Evolutionary conservation across 2,797 vertebrate genomes (phyloP).

Genomic region (Lacerta bilineata): DNA sequence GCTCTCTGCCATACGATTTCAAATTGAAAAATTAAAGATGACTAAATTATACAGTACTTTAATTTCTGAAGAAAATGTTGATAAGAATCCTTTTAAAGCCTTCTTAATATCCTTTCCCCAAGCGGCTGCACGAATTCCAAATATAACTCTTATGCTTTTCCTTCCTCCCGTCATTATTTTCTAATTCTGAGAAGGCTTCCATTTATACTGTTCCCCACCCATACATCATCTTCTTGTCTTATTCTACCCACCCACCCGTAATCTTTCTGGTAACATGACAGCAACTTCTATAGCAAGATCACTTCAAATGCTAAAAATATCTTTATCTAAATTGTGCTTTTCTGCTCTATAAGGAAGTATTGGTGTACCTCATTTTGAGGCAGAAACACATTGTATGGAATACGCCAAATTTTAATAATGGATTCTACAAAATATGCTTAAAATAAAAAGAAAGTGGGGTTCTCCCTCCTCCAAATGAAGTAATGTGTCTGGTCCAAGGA

Average conservation of each 20-base stretch:
- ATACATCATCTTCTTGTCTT: constrained; percentile 56
- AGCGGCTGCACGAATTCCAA: constrained; percentile 68
- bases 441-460: not conserved
- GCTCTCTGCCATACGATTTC: constrained; percentile 48
- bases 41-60: constrained; percentile 66
- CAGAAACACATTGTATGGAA: too few relatives aligned
- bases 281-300: constrained; percentile 63
- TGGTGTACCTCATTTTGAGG: not conserved
- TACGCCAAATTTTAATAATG: not conserved
- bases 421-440: not conserved
- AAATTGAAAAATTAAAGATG: constrained; percentile 66
- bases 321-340: constrained; percentile 50
- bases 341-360: not conserved
- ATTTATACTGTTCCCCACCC: constrained; percentile 52
- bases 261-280: constrained; percentile 65
- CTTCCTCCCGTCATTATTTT: constrained; percentile 59
- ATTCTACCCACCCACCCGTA: constrained; percentile 60
- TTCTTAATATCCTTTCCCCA: constrained; percentile 67
- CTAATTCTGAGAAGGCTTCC: constrained; percentile 65
- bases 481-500: too few relatives aligned
- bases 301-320: constrained; percentile 64
- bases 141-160: constrained; percentile 65
- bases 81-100: constrained; percentile 62
- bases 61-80: constrained; percentile 71
- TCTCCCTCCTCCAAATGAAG: not conserved